Evolutionary conservation across 2,113 vertebrate species (phyloP), one percentile per base, ranked within the genome.

Genomic region (Rissa tridactyla): DNA sequence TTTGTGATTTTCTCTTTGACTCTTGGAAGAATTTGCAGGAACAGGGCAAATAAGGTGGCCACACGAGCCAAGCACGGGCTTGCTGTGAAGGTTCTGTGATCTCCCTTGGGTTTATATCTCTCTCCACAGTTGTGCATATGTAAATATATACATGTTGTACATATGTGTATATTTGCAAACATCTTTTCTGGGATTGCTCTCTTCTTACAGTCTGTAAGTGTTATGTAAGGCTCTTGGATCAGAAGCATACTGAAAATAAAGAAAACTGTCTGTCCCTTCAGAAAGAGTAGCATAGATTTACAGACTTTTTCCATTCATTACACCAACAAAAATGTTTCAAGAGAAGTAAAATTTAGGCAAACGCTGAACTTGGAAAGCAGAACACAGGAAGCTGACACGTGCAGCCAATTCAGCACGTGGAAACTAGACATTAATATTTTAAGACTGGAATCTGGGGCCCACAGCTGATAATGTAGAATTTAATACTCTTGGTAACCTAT

Each of bases 381-480:
- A 91, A 21, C 83, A 78, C 86, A 89, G 93, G 89, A 94, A 91
- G 89, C 60, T 91, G 91, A 87, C 81, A 80, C 65, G 69, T 79
- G 93, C 91, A 87, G 91, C 94, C 92, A 96, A 85, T 76, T 91
- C 89, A 91, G 73, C 87, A 32, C n/a, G 87, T 3, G 8, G 94
- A 96, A 97, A 96, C 81, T 22, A 57, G 49, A 87, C 91, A 87
- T 89, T 82, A 79, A 87, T 82, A 72, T 91, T 88, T 90, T 52
- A 93, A 89, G 84, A 79, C 87, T 87, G 91, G 77, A 84, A 82
- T 72, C 78, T 91, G 91, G 81, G 81, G 57, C 78, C 80, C 93
- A 80, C 30, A 80, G 93, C 82, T 96, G 96, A 95, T 94, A 92
- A 82, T 73, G 84, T 64, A 79, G 69, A 96, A 85, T 85, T 86